phyloP scores from a whole-genome alignment of 2,797 vertebrate genomes.

The Sebastes taczanowskii region DNA sequence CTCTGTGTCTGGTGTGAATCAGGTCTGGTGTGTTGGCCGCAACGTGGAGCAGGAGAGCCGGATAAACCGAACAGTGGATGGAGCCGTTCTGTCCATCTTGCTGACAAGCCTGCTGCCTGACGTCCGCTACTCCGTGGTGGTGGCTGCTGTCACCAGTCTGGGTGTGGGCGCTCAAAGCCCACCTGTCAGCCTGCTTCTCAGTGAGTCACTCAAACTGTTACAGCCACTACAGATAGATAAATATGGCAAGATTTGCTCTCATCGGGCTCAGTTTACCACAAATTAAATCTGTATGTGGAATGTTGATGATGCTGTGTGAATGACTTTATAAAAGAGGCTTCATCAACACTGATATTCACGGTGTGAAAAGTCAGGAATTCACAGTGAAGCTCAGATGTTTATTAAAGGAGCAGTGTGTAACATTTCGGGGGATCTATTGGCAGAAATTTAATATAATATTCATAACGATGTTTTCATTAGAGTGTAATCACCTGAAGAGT shows the following conservation, averaged over 20 bases:
- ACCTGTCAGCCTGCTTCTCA: conserved; percentile 86
- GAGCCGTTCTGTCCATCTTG: conserved; percentile 84
- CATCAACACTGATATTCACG: background rate
- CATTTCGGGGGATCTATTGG: too few relatives aligned
- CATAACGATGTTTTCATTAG: too few relatives aligned
- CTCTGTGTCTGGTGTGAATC: background rate
- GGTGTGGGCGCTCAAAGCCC: conserved; percentile 88
- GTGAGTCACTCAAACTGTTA: conserved; percentile 84
- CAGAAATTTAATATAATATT: too few relatives aligned
- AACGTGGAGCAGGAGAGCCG: conserved; percentile 81
- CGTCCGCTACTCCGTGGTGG: conserved; percentile 84
- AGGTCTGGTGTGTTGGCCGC: conserved; percentile 94
- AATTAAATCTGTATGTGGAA: conserved; percentile 4
- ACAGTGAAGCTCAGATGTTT: background rate
- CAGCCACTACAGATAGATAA: conserved; percentile 19
- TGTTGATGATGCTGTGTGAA: background rate
- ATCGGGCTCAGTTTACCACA: background rate
- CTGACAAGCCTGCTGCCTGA: conserved; percentile 87
- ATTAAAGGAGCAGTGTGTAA: background rate
- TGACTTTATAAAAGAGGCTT: background rate
- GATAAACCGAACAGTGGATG: conserved; percentile 90
- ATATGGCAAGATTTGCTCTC: conserved; percentile 21
- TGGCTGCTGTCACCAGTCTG: conserved; percentile 90
- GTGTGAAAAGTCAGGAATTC: background rate
- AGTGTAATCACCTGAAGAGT: too few relatives aligned